Conservation (phyloP, 2,888 invertebrate genomes). For the Embidobia sp. region DNA sequence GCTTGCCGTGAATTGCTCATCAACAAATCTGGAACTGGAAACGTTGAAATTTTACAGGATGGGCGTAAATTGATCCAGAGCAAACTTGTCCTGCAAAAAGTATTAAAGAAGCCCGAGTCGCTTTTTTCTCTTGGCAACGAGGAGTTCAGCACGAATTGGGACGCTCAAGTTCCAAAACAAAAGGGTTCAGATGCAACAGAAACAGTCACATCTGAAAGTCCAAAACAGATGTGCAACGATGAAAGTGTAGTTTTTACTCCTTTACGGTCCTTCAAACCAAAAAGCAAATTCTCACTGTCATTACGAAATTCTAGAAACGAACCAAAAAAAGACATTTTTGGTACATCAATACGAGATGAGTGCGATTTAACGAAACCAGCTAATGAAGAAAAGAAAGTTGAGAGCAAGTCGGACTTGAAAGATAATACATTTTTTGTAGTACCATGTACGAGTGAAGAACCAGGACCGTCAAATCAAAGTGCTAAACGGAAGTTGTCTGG, state of each 20-base stretch:
- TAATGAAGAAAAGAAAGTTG: conserved; percentile 2
- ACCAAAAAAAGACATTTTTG: conserved; percentile 1
- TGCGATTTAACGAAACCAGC: background rate
- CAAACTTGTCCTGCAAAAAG: conserved; percentile 67
- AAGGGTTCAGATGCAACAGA: background rate
- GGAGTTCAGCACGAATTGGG: conserved; percentile 38
- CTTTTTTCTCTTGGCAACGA: conserved; percentile 19
- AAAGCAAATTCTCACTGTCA: conserved; percentile 29
- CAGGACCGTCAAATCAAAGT: conserved; percentile 12
- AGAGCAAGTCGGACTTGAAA: background rate
- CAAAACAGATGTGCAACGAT: background rate
- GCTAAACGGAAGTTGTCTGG: conserved; percentile 22
- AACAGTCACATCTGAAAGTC: background rate
- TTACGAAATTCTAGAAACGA: background rate
- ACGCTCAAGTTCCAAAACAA: background rate
- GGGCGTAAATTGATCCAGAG: conserved; percentile 73
- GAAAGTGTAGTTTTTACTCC: conserved; percentile 18
- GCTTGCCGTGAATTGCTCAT: conserved; percentile 33
- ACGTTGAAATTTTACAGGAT: conserved; percentile 62
- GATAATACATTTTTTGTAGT: conserved; percentile 27
- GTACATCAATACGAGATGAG: background rate
- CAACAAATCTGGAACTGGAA: conserved; percentile 26
- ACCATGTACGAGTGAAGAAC: conserved; percentile 4
- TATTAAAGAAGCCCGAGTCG: conserved; percentile 60
- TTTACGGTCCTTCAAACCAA: conserved; percentile 24